phyloP scores from a whole-genome alignment of 2,888 invertebrate genomes.

The Agrilus mali region DNA sequence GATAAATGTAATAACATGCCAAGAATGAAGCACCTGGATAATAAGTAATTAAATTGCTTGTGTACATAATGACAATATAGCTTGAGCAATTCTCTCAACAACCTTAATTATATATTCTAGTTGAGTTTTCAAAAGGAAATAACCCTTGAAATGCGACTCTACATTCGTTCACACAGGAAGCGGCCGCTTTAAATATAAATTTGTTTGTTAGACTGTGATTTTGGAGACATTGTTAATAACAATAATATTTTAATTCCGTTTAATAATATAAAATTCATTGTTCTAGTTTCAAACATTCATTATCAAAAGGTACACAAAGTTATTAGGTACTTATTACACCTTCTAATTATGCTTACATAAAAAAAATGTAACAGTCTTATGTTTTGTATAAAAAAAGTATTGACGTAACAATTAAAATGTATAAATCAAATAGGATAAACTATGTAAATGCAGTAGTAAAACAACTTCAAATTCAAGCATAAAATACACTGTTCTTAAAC shows the following conservation, averaged over 20 bases:
- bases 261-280: too few species aligned
- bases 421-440: slow-evolving; percentile 13
- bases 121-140: slow-evolving; percentile 28
- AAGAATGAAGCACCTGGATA: slow-evolving; percentile 5
- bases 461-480: neutral
- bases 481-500: slow-evolving; percentile 1
- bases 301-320: too few species aligned
- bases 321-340: too few species aligned
- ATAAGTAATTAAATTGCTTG: neutral
- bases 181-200: too few species aligned
- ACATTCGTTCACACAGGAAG: too few species aligned
- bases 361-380: neutral
- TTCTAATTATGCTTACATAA: too few species aligned
- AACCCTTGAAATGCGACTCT: slow-evolving; percentile 21
- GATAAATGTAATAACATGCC: slow-evolving; percentile 9
- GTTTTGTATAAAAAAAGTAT: slow-evolving; percentile 2
- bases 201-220: too few species aligned
- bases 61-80: too few species aligned
- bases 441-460: neutral
- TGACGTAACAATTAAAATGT: slow-evolving; percentile 10
- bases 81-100: neutral
- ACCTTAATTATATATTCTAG: slow-evolving; percentile 27
- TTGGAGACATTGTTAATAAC: too few species aligned
- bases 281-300: too few species aligned
- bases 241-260: too few species aligned